Conservation (phyloP, 2,888 invertebrate species). For the Poecilobothrus nobilitatus region DNA sequence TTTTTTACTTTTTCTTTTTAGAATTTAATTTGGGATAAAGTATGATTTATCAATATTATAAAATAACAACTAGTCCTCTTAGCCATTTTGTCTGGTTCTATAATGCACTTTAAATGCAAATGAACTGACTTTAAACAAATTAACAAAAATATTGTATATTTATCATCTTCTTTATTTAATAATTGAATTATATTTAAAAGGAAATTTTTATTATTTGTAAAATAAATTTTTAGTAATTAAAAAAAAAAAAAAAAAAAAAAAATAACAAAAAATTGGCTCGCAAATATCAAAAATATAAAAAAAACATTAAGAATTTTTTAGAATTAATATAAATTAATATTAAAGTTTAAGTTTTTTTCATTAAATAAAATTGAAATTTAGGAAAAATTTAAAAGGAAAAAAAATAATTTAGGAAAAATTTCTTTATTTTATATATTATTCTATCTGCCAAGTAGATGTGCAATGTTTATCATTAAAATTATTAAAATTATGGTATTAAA, state of each 20-base stretch:
- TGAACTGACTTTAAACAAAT: neutral
- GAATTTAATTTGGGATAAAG: neutral
- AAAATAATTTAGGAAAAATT: neutral
- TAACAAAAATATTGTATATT: neutral
- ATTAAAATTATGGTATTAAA: neutral
- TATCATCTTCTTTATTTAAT: neutral
- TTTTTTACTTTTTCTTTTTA: neutral
- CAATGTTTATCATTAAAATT: neutral
- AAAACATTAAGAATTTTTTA: neutral
- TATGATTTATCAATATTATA: neutral
- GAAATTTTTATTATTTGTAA: too few species aligned
- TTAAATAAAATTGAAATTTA: neutral
- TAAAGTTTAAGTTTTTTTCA: neutral
- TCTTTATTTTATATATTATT: neutral
- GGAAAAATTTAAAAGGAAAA: neutral
- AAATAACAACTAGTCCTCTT: neutral
- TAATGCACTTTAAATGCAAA: neutral
- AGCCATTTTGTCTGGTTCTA: conserved; percentile 3
- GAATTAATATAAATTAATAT: neutral
- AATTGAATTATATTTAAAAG: neutral
- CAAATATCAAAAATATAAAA: neutral
- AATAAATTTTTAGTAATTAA: too few species aligned
- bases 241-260: too few species aligned
- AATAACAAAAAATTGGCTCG: conserved; percentile 2
- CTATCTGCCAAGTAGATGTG: conserved; percentile 6